Evolutionary conservation across 2,797 vertebrate species (phyloP).

Genomic region (Oreochromis mossambicus): DNA sequence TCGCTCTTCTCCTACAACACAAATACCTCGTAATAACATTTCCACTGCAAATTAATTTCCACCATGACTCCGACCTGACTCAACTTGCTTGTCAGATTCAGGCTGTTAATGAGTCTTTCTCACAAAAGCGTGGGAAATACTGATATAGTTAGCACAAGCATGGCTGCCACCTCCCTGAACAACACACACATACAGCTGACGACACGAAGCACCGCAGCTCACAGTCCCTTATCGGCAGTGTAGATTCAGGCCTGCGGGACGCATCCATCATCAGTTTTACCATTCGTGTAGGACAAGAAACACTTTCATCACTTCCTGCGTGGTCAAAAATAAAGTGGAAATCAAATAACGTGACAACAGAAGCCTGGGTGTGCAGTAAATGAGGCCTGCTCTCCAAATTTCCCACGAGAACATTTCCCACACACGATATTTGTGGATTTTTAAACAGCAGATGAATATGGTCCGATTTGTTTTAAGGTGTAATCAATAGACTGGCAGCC

Average conservation of each 20-base stretch:
- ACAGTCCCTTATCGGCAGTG: neutral
- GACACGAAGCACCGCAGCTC: neutral
- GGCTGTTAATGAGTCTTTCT: constrained; percentile 50
- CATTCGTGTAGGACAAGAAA: neutral
- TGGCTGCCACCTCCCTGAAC: neutral
- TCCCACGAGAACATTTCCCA: neutral
- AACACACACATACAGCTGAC: neutral
- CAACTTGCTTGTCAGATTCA: constrained; percentile 45
- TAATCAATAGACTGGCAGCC: neutral
- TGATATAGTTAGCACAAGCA: constrained; percentile 3
- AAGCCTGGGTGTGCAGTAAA: neutral
- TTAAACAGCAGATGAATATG: neutral
- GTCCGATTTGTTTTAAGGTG: neutral
- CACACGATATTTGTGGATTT: neutral
- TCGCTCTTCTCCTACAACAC: neutral
- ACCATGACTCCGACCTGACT: constrained; percentile 45
- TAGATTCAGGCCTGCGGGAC: neutral
- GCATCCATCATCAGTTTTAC: neutral
- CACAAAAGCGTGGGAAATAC: constrained; percentile 8
- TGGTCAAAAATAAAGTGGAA: neutral
- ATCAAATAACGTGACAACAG: neutral
- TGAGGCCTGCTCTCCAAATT: neutral
- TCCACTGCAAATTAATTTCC: constrained; percentile 58
- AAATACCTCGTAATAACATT: neutral
- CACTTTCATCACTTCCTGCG: neutral